phyloP scores from a whole-genome alignment of 2,797 vertebrate genomes.

The Liparis tanakae region DNA sequence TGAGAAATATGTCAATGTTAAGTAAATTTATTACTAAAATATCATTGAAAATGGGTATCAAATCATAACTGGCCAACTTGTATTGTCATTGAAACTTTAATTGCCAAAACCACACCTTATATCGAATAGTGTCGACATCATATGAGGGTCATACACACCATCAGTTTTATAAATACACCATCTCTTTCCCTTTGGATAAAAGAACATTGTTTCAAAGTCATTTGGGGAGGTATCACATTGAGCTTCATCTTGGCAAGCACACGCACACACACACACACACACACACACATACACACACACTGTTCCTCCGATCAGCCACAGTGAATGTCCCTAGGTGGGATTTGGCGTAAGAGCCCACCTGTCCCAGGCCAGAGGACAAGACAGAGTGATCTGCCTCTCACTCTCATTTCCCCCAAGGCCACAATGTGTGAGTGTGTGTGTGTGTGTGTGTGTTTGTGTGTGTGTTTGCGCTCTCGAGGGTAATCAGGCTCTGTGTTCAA shows the following conservation, averaged over 20 bases:
- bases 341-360: conserved; percentile 32
- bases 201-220: conserved; percentile 54
- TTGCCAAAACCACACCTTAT: not conserved
- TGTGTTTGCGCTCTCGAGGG: conserved; percentile 44
- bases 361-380: conserved; percentile 40
- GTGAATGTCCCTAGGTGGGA: conserved; percentile 48
- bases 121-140: conserved; percentile 9
- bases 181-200: conserved; percentile 34
- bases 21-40: not conserved
- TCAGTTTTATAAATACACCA: conserved; percentile 15
- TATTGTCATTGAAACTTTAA: conserved; percentile 12
- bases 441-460: conserved; percentile 16
- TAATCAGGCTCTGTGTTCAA: conserved; percentile 68
- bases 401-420: conserved; percentile 55
- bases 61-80: not conserved
- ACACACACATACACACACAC: conserved; percentile 15
- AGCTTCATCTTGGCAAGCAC: conserved; percentile 14
- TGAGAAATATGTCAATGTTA: not conserved
- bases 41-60: not conserved
- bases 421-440: conserved; percentile 12
- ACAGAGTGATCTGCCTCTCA: conserved; percentile 50
- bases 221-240: conserved; percentile 28
- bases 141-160: conserved; percentile 30
- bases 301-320: not conserved
- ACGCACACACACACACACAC: conserved; percentile 7